Base-by-base conservation (phyloP, 64 coral and sea anemone genomes). In the Porites lutea region DNA sequence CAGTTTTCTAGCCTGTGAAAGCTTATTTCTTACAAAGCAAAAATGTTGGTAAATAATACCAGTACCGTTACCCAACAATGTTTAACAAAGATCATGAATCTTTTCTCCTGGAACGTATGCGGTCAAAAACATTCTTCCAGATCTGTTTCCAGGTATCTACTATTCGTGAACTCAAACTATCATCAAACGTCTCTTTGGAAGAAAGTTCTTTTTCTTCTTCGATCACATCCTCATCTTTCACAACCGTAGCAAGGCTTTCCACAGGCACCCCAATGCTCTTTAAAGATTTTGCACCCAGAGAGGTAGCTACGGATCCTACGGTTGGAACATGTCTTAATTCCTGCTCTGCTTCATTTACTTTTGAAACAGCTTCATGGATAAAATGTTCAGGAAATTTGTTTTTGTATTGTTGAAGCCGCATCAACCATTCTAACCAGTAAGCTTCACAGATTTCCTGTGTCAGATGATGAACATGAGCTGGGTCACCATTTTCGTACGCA, bases 401-500 rank as follows among this genome's bases (percentile, higher is more conserved):
- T 83, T 46, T 86, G 60, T 92, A 92, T 37, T 86, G 80, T 49
- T 92, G 27, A 13, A 92, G 72, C 79, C 90, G 83, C 12, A 46
- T 52, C 59, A 92, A 51, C 90, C 90, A 92, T n/a, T 78, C 73
- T 11, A 53, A 27, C 90, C 90, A 92, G 49, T 86, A 92, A 13
- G 61, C 19, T 85, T 86, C 58, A 86, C 70, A 92, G 8, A 78
- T 58, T 86, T 87, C 57, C 75, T 79, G 58, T 66, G 83, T 18
- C 82, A 92, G 45, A 62, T 77, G 23, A 69, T 86, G 90, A 23
- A 92, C 59, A 92, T 92, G 72, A 23, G 90, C 90, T 18, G 82
- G 90, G 72, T 92, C 90, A 44, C 90, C 90, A 86, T 87, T 92
- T n/a, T 87, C 82, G 68, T 92, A 92, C 53, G 90, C 90, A 53